A percentile compares a stretch with the other conserved stretches of the same genome.
These are phyloP conservation scores for Neosilurus mollespiculum DNA, from an alignment of 2,797 vertebrate genomes.

Conservation along the genomic window DNA sequence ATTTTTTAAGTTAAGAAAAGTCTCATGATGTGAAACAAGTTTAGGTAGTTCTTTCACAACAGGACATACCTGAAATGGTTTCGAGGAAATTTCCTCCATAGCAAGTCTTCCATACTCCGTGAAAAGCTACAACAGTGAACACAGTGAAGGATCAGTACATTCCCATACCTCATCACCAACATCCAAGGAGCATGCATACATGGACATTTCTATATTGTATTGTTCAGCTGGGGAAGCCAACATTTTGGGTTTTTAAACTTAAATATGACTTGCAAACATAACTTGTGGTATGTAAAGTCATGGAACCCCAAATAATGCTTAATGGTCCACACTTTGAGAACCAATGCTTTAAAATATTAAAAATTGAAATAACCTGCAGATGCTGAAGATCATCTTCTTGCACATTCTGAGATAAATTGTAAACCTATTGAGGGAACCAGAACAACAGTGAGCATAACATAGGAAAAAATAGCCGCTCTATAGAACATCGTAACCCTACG, in stretches of 20 bases:
- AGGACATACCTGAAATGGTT: slow-evolving; percentile 91
- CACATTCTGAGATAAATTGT: slow-evolving; percentile 96
- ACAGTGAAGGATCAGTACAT: not conserved
- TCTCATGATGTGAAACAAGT: too few relatives aligned
- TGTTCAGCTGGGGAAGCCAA: too few relatives aligned
- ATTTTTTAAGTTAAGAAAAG: not conserved
- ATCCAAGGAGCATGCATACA: not conserved
- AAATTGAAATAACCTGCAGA: slow-evolving; percentile 79
- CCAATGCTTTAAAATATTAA: too few relatives aligned
- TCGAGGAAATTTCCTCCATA: slow-evolving; percentile 94
- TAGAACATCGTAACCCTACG: too few relatives aligned
- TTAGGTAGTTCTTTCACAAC: too few relatives aligned
- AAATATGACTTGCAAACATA: too few relatives aligned
- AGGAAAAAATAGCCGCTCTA: not conserved
- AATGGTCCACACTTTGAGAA: not conserved
- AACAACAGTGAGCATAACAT: not conserved
- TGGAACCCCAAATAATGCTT: not conserved
- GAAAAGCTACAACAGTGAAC: slow-evolving; percentile 80
- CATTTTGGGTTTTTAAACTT: too few relatives aligned
- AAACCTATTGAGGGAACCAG: slow-evolving; percentile 76
- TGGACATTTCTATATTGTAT: not conserved
- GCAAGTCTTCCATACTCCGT: slow-evolving; percentile 96
- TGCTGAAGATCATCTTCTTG: slow-evolving; percentile 98
- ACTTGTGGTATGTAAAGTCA: too few relatives aligned
- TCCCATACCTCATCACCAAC: not conserved